Evolutionary conservation across 2,888 invertebrate species (phyloP), one percentile per base, ranked within the genome.

Genomic region (Peribatodes rhomboidaria): DNA sequence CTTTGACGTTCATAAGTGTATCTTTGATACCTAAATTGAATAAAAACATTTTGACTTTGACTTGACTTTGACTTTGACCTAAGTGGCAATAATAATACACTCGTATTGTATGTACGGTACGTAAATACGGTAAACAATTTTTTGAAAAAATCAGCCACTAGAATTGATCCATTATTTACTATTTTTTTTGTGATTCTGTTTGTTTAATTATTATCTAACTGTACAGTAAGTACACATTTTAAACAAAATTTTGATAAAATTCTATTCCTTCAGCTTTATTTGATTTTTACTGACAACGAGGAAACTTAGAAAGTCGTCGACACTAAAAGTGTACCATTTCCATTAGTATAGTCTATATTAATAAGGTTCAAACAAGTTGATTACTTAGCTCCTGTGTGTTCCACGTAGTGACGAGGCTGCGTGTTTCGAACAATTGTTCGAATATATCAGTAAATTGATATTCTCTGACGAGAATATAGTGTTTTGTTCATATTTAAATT

Each of bases 271-370:
- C 10, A 47, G 8, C 14, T 47, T 47, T 47, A 14, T 22, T 22
- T 46, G 8, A 7, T 13, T 33, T 13, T 31, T 20, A 39, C 37
- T 61, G 49, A 67, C 69, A 73, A 74, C 68, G 50, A 71, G 68
- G 64, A 67, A 62, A 68, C 54, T 27, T 55, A 47, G 7, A 69
- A 69, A 72, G 67, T 72, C 71, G 70, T 63, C 53, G 46, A 35
- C 59, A 65, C 56, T 74, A 62, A 71, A 66, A 66, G 72, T 74
- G 72, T 68, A 70, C 68, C 58, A 61, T 68, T 61, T 64, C 72
- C 69, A 76, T 76, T 75, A 74, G 73, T 68, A 61, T 70, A 76
- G 67, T 75, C 70, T 75, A 64, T 76, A 78, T 77, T 79, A 80
- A 77, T 71, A 70, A 73, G 75, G 69, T 60, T 73, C 68, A 68